These are phyloP conservation scores for Cygnus olor DNA, from an alignment of 2,797 vertebrate species.

Conservation along the genomic window DNA sequence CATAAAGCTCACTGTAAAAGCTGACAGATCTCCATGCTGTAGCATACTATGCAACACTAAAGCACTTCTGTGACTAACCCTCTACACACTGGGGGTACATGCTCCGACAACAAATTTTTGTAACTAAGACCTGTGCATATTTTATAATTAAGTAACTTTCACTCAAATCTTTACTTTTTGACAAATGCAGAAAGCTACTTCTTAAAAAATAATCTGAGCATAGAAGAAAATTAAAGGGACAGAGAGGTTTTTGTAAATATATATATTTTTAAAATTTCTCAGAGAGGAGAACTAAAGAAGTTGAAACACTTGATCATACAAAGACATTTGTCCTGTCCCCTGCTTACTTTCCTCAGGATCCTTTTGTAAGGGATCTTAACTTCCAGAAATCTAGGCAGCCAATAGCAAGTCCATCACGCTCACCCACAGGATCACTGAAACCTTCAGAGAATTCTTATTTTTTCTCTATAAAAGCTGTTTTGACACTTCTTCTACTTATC, in stretches of 20 bases:
- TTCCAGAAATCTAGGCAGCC: background rate
- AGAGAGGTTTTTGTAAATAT: rapidly evolving
- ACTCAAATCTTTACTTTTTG: background rate
- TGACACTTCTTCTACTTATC: background rate
- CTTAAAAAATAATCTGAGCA: background rate
- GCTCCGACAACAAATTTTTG: background rate
- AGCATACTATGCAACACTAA: background rate
- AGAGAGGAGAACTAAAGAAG: background rate
- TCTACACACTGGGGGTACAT: background rate
- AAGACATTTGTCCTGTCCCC: background rate
- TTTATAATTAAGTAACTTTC: background rate
- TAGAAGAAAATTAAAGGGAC: background rate
- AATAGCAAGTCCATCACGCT: background rate
- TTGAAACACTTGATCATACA: background rate
- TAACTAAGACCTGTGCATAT: background rate
- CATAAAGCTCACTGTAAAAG: background rate
- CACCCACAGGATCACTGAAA: background rate
- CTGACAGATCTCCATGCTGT: background rate
- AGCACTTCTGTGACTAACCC: background rate
- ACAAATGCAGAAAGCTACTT: background rate
- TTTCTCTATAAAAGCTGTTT: background rate
- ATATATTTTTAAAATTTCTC: rapidly evolving
- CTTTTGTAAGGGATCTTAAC: background rate
- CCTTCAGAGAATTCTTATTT: background rate
- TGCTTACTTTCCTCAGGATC: background rate